A percentile compares a stretch with the other conserved stretches of the same genome.
phyloP scores from a whole-genome alignment of 2,113 vertebrate species.

The Zosterops pallidus region DNA sequence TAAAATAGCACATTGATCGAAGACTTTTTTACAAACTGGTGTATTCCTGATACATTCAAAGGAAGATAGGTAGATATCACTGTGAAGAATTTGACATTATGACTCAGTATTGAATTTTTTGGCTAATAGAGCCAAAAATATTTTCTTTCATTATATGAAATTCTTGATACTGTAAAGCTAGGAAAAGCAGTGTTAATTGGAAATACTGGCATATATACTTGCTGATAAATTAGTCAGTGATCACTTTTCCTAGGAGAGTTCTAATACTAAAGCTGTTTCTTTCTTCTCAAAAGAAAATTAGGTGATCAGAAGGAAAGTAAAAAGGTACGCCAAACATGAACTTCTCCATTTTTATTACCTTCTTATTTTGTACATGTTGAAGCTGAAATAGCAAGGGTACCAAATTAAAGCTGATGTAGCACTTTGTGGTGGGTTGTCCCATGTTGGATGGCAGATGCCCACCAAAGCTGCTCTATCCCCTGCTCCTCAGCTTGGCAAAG shows the following conservation, averaged over 20 bases:
- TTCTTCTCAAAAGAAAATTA: background rate
- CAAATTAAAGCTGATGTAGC: background rate
- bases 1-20: background rate
- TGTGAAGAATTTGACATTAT: background rate
- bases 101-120: background rate
- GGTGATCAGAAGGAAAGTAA: background rate
- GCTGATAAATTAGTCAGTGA: background rate
- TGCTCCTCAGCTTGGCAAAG: rapidly evolving
- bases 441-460: background rate
- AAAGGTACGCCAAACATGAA: background rate
- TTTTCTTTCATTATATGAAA: background rate
- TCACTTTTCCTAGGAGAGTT: background rate
- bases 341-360: background rate
- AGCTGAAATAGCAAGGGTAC: background rate
- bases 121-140: background rate
- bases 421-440: background rate
- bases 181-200: background rate
- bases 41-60: background rate
- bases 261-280: background rate
- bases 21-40: background rate
- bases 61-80: background rate
- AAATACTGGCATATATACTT: background rate
- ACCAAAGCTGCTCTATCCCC: background rate
- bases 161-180: background rate
- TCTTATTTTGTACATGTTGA: background rate